A percentile compares a stretch with the other conserved stretches of the same genome.
Conservation (phyloP, 2,888 invertebrate species). For the Drosophila meridionalis region DNA sequence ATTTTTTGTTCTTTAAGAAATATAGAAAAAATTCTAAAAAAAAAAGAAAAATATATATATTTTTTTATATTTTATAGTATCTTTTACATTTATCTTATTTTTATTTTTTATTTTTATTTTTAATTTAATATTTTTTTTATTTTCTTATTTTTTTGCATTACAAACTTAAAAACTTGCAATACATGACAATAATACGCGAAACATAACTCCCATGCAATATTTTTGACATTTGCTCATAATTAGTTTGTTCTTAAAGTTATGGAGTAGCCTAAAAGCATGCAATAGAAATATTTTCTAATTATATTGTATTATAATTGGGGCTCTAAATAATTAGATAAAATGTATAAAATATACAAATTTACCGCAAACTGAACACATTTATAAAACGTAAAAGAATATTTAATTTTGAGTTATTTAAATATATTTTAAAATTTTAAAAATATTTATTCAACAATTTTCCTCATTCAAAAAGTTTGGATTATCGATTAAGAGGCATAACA, state of each 20-base stretch:
- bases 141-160: neutral
- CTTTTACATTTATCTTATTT: neutral
- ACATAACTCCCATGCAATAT: neutral
- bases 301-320: neutral
- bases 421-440: neutral
- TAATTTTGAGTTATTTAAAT: no score
- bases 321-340: no score
- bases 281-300: slow-evolving; percentile 11
- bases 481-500: no score
- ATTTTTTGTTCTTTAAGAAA: no score
- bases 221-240: neutral
- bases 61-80: no score
- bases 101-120: neutral
- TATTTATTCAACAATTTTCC: neutral
- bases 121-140: neutral
- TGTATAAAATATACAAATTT: neutral
- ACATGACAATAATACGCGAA: no score
- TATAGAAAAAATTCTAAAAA: no score
- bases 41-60: no score
- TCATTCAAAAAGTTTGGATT: neutral
- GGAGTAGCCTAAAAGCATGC: slow-evolving; percentile 56
- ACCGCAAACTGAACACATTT: no score
- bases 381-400: neutral
- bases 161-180: neutral
- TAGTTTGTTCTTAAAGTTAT: neutral